Base-by-base conservation (phyloP, 2,113 vertebrate species). In the Pyrgilauda ruficollis region DNA sequence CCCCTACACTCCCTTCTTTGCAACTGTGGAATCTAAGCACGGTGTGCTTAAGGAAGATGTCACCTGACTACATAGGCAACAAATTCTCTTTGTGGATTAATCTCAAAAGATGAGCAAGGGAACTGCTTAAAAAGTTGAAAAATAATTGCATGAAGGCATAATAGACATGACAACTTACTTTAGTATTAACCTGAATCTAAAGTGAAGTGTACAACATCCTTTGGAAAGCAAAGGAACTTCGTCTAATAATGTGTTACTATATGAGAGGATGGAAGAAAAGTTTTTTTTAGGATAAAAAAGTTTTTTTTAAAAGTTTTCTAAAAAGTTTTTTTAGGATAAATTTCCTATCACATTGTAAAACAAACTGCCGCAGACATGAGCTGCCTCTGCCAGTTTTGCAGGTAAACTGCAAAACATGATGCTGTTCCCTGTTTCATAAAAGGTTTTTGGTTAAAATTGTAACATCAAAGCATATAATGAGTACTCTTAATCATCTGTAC, bases 151-250 rank as follows among this genome's bases (percentile, higher is more conserved):
- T 6, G 5, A 81, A 52, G 30, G 7, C 37, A 9, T 41, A 86
- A 70, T 2, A 77, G 43, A n/a, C 11, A 22, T 10, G 7, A 75
- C 79, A 22, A 41, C 11, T 68, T 46, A 19, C n/a, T 55, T 84
- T n/a, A 68, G 9, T 33, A 46, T 76, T 83, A 82, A 80, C 11
- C 12, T 39, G 39, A 81, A 89, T 37, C 52, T 67, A 4, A 94
- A 58, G 20, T 68, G 6, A 89, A 61, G 43, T 18, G 21, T 49
- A 75, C 13, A 79, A 47, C 9, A 44, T 11, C 18, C 41, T 55
- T 0, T 53, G 18, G 62, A 47, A 52, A 70, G 7, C 1, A 0
- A 70, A 74, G 17, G 27, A 92, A 77, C 2, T 2, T 37, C 3
- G 52, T 19, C 39, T 52, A 72, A 43, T 3, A 85, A 66, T 4